Percentiles rank a stretch among this genome's conserved stretches.
phyloP scores from a whole-genome alignment of 2,888 invertebrate genomes.

The Nephrotoma flavescens region DNA sequence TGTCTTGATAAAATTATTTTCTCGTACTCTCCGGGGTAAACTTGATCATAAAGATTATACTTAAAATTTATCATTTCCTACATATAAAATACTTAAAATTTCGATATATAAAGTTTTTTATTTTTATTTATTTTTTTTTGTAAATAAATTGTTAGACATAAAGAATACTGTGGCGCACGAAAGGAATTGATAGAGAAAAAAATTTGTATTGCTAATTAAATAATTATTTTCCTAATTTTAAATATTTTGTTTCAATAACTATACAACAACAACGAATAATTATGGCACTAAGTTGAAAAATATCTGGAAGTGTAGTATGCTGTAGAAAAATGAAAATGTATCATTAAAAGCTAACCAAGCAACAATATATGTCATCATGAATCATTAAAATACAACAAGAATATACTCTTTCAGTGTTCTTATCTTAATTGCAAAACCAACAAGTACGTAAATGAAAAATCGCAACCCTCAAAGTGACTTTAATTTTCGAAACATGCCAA shows the following conservation, averaged over 20 bases:
- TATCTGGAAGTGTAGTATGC: not conserved
- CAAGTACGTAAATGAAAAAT: not conserved
- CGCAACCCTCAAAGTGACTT: not conserved
- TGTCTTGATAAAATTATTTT: not conserved
- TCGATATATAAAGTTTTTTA: not conserved
- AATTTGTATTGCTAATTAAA: not conserved
- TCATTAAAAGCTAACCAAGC: not conserved
- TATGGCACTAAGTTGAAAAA: not conserved
- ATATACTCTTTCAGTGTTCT: not conserved
- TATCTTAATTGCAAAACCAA: not conserved
- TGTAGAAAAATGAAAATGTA: not conserved
- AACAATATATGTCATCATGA: not conserved
- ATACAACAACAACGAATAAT: not conserved
- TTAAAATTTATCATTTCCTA: not conserved
- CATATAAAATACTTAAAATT: not conserved
- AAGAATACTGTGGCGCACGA: not conserved
- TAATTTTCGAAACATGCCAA: not conserved
- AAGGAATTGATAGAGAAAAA: not conserved
- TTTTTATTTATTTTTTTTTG: not conserved
- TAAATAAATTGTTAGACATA: not conserved
- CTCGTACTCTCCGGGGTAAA: not conserved
- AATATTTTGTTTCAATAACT: not conserved
- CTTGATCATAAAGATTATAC: not conserved
- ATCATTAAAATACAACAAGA: not conserved
- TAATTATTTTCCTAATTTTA: not conserved